Base-by-base conservation (phyloP, 2,797 vertebrate genomes). In the Cossypha heuglini region DNA sequence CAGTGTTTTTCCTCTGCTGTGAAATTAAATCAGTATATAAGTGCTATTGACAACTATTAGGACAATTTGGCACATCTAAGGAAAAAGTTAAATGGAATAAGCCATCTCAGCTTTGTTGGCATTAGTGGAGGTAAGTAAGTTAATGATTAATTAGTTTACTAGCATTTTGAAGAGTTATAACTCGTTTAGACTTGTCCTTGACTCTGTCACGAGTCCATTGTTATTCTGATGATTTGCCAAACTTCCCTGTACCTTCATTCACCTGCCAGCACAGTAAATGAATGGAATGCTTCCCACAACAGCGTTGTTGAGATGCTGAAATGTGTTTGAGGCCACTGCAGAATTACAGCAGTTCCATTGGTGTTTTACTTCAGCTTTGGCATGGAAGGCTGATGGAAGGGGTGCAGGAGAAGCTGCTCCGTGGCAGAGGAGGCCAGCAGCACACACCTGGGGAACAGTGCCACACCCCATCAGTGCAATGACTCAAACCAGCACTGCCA, bases 311-410 rank as follows among this genome's bases (percentile, higher is more conserved):
- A 61, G 28, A 54, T 9, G 9, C 20, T 61, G 45, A 66, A 81
- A 71, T 3, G 1, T 1, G 3, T 85, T 13, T 76, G 71, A 85
- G 91, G 48, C 20, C 68, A 31, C 63, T 63, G 11, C 8, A 52
- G 45, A 79, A 86, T n/a, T 25, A 55, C 26, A n/a, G 24, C 0
- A 0, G 8, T 10, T 66, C 59, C 59, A 46, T 0, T 66, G 52
- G 18, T 33, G 15, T 11, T 89, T 66, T 31, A 28, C 52, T 67
- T 61, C 6, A 52, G 29, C 40, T 72, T 59, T 7, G 1, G 5
- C 26, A 58, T 37, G 55, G 37, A 51, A 76, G 40, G 28, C 21
- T 26, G 19, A 42, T 1, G 9, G 67, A 31, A 71, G 45, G 18
- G 35, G 52, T 3, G 4, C 40, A 48, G n/a, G n/a, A 28, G 35